phyloP scores from a whole-genome alignment of 1,140 invertebrate genomes.

The Caenorhabditis latens region DNA sequence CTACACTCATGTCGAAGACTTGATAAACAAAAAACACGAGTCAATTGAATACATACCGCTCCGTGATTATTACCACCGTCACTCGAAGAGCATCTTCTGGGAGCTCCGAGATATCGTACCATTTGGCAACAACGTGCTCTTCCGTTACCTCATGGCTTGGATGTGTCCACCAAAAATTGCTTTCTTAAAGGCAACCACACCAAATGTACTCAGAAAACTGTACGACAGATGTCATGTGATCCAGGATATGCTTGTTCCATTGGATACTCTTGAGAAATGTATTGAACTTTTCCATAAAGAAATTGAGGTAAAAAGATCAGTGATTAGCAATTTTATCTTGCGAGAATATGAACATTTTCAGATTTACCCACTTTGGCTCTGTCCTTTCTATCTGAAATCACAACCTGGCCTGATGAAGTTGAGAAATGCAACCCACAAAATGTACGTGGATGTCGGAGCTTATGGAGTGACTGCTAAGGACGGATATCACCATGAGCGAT shows the following conservation, averaged over 20 bases:
- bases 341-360: constrained; percentile 72
- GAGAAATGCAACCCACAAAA: constrained; percentile 71
- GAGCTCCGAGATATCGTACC: constrained; percentile 88
- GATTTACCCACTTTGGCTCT: constrained; percentile 89
- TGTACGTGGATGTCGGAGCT: constrained; percentile 86
- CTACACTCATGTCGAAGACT: constrained; percentile 84
- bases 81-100: constrained; percentile 87
- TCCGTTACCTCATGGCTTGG: constrained; percentile 86
- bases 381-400: constrained; percentile 84
- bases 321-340: neutral
- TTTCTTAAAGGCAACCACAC: constrained; percentile 87
- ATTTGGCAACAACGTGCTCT: constrained; percentile 86
- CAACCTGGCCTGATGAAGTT: constrained; percentile 83
- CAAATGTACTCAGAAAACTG: constrained; percentile 83
- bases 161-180: constrained; percentile 87
- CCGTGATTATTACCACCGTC: constrained; percentile 87
- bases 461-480: constrained; percentile 81
- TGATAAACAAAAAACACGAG: constrained; percentile 77
- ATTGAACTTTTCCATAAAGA: constrained; percentile 83
- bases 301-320: constrained; percentile 81
- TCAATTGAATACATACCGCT: constrained; percentile 85
- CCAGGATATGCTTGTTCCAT: constrained; percentile 87
- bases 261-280: constrained; percentile 81
- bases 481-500: constrained; percentile 82
- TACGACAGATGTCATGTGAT: constrained; percentile 87